phyloP scores from a whole-genome alignment of 2,113 vertebrate species.

The Brachyhypopomus occidentalis region DNA sequence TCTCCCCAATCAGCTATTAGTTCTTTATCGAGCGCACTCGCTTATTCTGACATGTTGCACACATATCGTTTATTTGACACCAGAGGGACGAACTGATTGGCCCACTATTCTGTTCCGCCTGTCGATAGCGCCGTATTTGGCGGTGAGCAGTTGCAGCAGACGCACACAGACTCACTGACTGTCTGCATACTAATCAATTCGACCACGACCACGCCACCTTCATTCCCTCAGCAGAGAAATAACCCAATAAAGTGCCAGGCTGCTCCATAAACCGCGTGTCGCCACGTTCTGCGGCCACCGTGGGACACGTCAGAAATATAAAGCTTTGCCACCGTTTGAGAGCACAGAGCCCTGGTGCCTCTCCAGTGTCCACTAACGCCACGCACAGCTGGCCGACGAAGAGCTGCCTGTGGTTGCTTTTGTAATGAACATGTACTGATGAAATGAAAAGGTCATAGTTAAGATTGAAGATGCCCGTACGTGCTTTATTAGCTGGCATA shows the following conservation, averaged over 20 bases:
- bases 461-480: background rate
- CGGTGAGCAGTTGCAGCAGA: background rate
- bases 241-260: background rate
- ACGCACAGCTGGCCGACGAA: background rate
- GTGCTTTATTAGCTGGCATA: constrained; percentile 18
- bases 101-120: background rate
- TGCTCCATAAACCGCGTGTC: background rate
- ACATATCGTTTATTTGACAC: constrained; percentile 2
- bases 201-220: background rate
- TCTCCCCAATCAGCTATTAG: constrained; percentile 34
- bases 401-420: too few species aligned
- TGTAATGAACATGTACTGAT: background rate
- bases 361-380: background rate
- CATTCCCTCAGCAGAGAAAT: background rate
- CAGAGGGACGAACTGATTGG: constrained; percentile 19
- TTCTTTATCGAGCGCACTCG: constrained; percentile 32
- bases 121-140: background rate
- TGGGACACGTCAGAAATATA: background rate
- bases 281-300: background rate
- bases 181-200: constrained; percentile 7
- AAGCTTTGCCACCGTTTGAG: background rate
- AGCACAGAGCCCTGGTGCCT: background rate
- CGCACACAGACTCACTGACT: background rate
- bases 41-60: constrained; percentile 28
- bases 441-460: background rate